These are phyloP conservation scores for Agrochola macilenta DNA, from an alignment of 2,888 invertebrate genomes.

Conservation along the genomic window DNA sequence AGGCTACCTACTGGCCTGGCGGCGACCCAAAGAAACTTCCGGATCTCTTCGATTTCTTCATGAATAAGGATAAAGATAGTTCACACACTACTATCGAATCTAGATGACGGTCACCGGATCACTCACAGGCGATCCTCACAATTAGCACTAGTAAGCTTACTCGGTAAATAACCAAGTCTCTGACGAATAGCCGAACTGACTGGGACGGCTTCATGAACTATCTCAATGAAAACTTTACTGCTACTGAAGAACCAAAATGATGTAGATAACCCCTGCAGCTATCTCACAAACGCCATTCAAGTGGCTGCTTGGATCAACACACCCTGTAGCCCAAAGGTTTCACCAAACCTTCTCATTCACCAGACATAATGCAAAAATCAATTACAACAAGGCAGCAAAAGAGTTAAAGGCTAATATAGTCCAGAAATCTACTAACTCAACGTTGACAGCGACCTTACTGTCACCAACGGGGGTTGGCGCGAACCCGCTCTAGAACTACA, in stretches of 20 bases:
- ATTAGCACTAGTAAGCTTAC: background rate
- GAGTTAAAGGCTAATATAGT: no score
- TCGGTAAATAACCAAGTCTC: background rate
- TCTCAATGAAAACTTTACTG: background rate
- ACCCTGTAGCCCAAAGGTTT: background rate
- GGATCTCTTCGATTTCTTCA: background rate
- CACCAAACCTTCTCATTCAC: background rate
- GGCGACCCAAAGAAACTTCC: background rate
- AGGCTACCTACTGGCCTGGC: background rate
- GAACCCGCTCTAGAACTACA: background rate
- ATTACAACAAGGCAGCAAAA: background rate
- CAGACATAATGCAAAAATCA: background rate
- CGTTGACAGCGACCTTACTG: no score
- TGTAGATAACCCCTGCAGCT: background rate
- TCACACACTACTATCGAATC: background rate
- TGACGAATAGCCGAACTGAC: conserved; percentile 7
- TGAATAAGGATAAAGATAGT: background rate
- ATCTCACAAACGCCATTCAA: background rate
- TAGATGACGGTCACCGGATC: background rate
- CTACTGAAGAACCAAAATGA: background rate
- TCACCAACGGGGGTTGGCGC: no score
- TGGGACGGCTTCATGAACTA: background rate
- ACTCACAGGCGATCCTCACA: background rate
- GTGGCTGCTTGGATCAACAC: conserved; percentile 1
- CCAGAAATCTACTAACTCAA: no score